A percentile compares a stretch with the other conserved stretches of the same genome.
These are phyloP conservation scores for Catalaphyllia jardinei DNA, from an alignment of 64 coral and sea anemone genomes.

Conservation along the genomic window DNA sequence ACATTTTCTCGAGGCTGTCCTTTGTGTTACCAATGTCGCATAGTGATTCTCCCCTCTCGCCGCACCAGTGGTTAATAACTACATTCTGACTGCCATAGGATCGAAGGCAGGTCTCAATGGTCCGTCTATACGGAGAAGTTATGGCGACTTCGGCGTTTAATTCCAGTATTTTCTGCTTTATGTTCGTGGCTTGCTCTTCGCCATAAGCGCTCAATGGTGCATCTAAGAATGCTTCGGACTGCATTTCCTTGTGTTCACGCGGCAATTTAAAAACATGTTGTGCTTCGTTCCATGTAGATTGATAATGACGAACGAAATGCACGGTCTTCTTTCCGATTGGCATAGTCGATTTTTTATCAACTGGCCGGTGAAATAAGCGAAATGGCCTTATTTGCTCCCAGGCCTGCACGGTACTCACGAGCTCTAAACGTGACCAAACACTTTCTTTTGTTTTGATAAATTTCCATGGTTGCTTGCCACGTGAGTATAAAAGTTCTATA, in stretches of 20 bases:
- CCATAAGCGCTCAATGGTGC: conserved; percentile 10
- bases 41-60: conserved; percentile 12
- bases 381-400: too few relatives aligned
- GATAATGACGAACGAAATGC: conserved; percentile 60
- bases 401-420: too few relatives aligned
- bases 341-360: neutral
- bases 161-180: neutral
- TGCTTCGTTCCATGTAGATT: conserved; percentile 47
- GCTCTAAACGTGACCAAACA: too few relatives aligned
- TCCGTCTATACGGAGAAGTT: conserved; percentile 34
- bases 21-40: conserved; percentile 57
- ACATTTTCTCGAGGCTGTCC: conserved; percentile 6
- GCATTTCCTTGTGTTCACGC: neutral
- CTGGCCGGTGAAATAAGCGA: too few relatives aligned
- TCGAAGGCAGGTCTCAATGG: conserved; percentile 49
- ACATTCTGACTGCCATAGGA: conserved; percentile 53
- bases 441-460: too few relatives aligned
- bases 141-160: conserved; percentile 52
- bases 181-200: conserved; percentile 26
- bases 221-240: conserved; percentile 29
- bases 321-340: neutral
- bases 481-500: too few relatives aligned
- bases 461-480: too few relatives aligned
- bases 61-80: conserved; percentile 27
- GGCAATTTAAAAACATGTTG: neutral